Conservation (phyloP, 92 coral and sea anemone genomes). For the Actinernus sp. region DNA sequence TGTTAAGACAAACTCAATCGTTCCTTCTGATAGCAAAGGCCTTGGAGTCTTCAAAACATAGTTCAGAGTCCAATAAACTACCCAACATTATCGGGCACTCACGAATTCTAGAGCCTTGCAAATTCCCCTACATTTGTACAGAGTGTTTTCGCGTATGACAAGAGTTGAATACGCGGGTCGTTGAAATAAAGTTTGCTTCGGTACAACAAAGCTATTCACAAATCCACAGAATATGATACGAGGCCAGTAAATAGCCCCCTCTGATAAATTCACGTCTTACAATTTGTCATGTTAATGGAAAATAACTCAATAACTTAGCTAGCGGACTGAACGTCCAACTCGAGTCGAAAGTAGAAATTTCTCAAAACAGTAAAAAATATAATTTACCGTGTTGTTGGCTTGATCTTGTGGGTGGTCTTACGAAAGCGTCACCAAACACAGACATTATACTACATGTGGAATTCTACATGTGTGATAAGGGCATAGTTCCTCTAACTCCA, state of each 20-base stretch:
- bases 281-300: slow-evolving; percentile 15
- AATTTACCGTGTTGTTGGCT: slow-evolving; percentile 79
- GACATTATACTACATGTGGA: slow-evolving; percentile 4
- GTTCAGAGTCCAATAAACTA: slow-evolving; percentile 3
- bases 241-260: slow-evolving; percentile 3
- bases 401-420: slow-evolving; percentile 7
- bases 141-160: neutral
- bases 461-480: slow-evolving; percentile 86
- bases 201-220: slow-evolving; percentile 46
- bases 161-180: slow-evolving; percentile 33
- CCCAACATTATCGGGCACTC: slow-evolving; percentile 2
- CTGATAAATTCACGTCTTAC: slow-evolving; percentile 12
- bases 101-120: neutral
- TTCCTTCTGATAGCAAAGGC: neutral
- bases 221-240: slow-evolving; percentile 15
- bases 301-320: slow-evolving; percentile 37
- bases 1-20: slow-evolving; percentile 17
- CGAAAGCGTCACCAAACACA: slow-evolving; percentile 3
- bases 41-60: slow-evolving; percentile 18
- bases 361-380: slow-evolving; percentile 68
- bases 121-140: neutral
- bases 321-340: slow-evolving; percentile 27
- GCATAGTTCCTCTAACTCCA: slow-evolving; percentile 91
- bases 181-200: slow-evolving; percentile 53
- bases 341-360: slow-evolving; percentile 41